Evolutionary conservation across 2,797 vertebrate species (phyloP), one percentile per base, ranked within the genome.

Genomic region (Eptatretus atami): DNA sequence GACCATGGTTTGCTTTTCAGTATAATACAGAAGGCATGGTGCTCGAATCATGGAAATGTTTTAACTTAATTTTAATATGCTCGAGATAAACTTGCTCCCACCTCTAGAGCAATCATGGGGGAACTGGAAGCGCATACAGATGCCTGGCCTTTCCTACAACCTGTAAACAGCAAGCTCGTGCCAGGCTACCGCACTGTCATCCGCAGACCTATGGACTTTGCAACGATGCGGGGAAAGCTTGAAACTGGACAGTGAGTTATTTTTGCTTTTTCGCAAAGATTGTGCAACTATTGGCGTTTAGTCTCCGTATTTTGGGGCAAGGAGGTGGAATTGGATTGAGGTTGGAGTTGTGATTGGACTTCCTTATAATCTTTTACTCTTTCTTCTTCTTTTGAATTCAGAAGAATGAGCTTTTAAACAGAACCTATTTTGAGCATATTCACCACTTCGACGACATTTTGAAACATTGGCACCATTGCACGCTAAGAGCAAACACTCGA

Each of bases 131-230:
- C 82, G 64, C 92, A 98, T 74, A 84, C 86, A 72, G 90, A 98
- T 69, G 87, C 88, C 63, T 95, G 92, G 92, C 92, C 92, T 72
- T 98, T 98, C 71, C 78, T 96, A 73, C 83, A 86, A 69, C 92
- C 90, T 60, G 92, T 98, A 75, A 95, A 94, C 80, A 78, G 82
- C 77, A 98, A 95, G 76, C 83, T 86, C 55, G 90, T 98, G 72
- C 86, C 90, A 63, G 90, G 92, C 66, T 98, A 98, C 76, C 83
- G 74, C 75, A 98, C 94, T 75, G 85, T 98, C 76, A 96, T 98
- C 72, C 96, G 90, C 73, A 96, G 90, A 70, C 87, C 92, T 52
- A 98, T 98, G 92, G 92, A 96, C 78, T 96, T 98, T 75, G 85
- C 84, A 69, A 96, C 90, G 69, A 93, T 98, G 73, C 82, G 87